phyloP scores from a whole-genome alignment of 2,888 invertebrate genomes.

The Brachyopa scutellaris region DNA sequence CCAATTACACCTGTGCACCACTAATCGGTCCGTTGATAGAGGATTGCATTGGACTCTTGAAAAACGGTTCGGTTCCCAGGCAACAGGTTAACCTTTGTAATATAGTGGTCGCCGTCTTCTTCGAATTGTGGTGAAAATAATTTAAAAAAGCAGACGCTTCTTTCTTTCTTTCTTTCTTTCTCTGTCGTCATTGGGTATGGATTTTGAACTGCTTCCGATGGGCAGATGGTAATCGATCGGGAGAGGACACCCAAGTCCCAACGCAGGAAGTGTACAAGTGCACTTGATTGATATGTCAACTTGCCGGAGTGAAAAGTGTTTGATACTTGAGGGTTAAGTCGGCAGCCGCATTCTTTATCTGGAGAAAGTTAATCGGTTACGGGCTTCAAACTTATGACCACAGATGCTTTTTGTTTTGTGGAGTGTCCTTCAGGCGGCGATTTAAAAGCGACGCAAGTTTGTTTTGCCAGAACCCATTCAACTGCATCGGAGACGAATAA shows the following conservation, averaged over 20 bases:
- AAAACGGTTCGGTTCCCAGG: constrained; percentile 55
- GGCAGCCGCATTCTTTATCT: constrained; percentile 17
- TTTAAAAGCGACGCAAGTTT: constrained; percentile 46
- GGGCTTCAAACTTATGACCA: constrained; percentile 40
- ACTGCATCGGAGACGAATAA: background rate
- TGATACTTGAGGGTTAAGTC: constrained; percentile 44
- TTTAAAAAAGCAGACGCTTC: constrained; percentile 46
- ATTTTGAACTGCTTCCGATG: constrained; percentile 53
- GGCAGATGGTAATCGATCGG: constrained; percentile 65
- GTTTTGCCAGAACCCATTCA: constrained; percentile 9
- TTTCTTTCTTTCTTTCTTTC: background rate
- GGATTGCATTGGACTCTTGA: constrained; percentile 27
- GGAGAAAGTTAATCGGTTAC: constrained; percentile 63
- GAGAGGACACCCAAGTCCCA: constrained; percentile 31
- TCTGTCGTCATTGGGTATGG: constrained; percentile 15
- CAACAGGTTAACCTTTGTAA: constrained; percentile 59
- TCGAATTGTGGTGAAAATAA: constrained; percentile 37
- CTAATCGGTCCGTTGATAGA: constrained; percentile 61
- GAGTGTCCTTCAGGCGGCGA: constrained; percentile 60
- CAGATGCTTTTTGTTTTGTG: constrained; percentile 38
- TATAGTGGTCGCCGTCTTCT: background rate
- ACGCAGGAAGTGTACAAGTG: constrained; percentile 56
- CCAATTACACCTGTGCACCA: constrained; percentile 69
- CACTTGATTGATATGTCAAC: constrained; percentile 71
- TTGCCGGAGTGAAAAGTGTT: constrained; percentile 41